A percentile compares a stretch with the other conserved stretches of the same genome.
Evolutionary conservation across 2,797 vertebrate species (phyloP).

Genomic region (Bovichtus variegatus): DNA sequence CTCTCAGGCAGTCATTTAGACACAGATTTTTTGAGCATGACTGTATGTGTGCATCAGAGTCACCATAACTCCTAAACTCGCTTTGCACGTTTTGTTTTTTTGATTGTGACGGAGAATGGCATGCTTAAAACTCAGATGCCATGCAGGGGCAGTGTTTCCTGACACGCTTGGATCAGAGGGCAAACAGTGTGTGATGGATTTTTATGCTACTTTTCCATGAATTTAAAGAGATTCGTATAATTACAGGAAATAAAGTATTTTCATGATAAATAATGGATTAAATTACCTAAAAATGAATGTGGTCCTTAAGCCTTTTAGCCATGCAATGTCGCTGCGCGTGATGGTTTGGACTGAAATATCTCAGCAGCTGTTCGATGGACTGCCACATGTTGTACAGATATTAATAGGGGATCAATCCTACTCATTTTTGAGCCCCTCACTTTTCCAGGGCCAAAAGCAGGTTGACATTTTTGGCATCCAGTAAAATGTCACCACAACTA

Average conservation of each 20-base stretch:
- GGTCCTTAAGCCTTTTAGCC: not conserved
- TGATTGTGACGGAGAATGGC: conserved; percentile 28
- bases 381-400: not conserved
- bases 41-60: conserved; percentile 49
- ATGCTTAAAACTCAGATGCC: conserved; percentile 41
- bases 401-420: not conserved
- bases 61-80: conserved; percentile 54
- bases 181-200: not conserved
- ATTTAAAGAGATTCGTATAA: conserved; percentile 35
- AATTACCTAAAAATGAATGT: conserved; percentile 1
- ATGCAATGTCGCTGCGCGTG: too few relatives aligned
- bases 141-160: conserved; percentile 22
- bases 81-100: conserved; percentile 44
- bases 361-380: too few relatives aligned
- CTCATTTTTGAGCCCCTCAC: not conserved
- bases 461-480: not conserved
- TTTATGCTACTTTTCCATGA: conserved; percentile 14
- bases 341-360: too few relatives aligned
- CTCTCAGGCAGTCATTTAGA: conserved; percentile 31
- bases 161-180: conserved; percentile 43
- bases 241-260: conserved; percentile 30
- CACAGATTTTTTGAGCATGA: conserved; percentile 47
- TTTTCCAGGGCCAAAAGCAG: not conserved
- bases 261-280: conserved; percentile 40
- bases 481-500: not conserved